A percentile compares a stretch with the other conserved stretches of the same genome.
Evolutionary conservation across 2,888 invertebrate genomes (phyloP).

Genomic region (Caradrina clavipalpis): DNA sequence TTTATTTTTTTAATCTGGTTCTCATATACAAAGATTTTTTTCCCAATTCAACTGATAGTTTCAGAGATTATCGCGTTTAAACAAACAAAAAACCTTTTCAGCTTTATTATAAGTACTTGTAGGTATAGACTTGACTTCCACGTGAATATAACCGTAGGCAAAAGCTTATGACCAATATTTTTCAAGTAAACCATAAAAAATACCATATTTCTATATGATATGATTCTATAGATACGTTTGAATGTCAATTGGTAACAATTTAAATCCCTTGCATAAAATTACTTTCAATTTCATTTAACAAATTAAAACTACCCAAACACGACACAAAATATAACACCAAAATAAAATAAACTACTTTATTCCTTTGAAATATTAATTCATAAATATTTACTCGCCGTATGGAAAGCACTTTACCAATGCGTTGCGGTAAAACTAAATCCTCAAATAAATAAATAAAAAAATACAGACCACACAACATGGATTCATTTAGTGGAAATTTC

Average conservation of each 20-base stretch:
- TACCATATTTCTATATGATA: too few relatives aligned
- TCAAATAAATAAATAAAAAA: conserved; percentile 27
- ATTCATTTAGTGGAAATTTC: conserved; percentile 44
- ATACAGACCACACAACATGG: conserved; percentile 33
- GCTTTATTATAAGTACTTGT: too few relatives aligned
- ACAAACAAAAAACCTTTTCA: too few relatives aligned
- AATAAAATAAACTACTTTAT: neutral
- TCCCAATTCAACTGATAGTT: too few relatives aligned
- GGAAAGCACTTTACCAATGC: conserved; percentile 17
- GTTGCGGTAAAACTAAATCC: conserved; percentile 36
- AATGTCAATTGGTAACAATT: too few relatives aligned
- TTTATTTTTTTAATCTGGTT: too few relatives aligned
- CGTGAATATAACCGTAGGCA: too few relatives aligned
- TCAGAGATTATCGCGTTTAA: too few relatives aligned
- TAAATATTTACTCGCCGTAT: conserved; percentile 6
- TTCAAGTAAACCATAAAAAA: neutral
- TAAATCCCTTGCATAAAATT: too few relatives aligned
- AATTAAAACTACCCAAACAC: neutral
- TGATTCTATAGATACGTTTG: too few relatives aligned
- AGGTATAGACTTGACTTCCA: too few relatives aligned
- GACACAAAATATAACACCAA: conserved; percentile 4
- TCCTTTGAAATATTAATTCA: conserved; percentile 20
- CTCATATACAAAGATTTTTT: too few relatives aligned
- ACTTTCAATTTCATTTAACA: neutral
- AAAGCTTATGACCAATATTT: neutral